phyloP scores from a whole-genome alignment of 1,140 invertebrate genomes.

The Zaprionus davidi region DNA sequence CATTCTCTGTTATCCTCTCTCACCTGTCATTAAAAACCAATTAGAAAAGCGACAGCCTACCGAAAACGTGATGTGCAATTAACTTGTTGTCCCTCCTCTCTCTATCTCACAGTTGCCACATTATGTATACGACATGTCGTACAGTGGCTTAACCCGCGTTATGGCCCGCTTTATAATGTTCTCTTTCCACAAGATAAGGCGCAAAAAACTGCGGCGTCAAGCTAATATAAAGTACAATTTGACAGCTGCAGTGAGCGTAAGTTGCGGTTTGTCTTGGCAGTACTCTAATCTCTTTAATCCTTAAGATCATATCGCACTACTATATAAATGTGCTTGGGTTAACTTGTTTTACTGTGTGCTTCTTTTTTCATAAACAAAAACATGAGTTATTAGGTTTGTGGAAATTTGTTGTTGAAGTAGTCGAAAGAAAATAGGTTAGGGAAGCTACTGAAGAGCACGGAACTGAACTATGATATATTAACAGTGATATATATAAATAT shows the following conservation, averaged over 20 bases:
- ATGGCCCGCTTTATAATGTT: constrained; percentile 19
- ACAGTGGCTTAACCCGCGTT: constrained; percentile 15
- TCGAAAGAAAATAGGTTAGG: no score
- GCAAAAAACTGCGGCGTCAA: not conserved
- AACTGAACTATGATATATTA: not conserved
- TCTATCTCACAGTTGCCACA: not conserved
- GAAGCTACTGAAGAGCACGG: no score
- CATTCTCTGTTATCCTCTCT: not conserved
- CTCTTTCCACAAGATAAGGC: not conserved
- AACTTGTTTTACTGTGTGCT: not conserved
- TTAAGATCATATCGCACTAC: not conserved
- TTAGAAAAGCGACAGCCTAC: constrained; percentile 40
- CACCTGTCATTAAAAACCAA: constrained; percentile 61
- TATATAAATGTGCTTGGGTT: not conserved
- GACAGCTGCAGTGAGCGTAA: not conserved
- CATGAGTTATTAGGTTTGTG: not conserved
- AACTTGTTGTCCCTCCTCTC: constrained; percentile 7
- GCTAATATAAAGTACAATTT: constrained; percentile 4
- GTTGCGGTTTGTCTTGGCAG: not conserved
- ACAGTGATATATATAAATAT: no score
- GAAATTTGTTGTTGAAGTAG: no score
- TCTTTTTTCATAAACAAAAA: not conserved
- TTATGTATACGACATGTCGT: constrained; percentile 52
- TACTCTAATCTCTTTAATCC: not conserved
- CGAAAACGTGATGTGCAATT: constrained; percentile 33